These are phyloP conservation scores for Scomber japonicus DNA, from an alignment of 2,113 vertebrate genomes.

Conservation along the genomic window DNA sequence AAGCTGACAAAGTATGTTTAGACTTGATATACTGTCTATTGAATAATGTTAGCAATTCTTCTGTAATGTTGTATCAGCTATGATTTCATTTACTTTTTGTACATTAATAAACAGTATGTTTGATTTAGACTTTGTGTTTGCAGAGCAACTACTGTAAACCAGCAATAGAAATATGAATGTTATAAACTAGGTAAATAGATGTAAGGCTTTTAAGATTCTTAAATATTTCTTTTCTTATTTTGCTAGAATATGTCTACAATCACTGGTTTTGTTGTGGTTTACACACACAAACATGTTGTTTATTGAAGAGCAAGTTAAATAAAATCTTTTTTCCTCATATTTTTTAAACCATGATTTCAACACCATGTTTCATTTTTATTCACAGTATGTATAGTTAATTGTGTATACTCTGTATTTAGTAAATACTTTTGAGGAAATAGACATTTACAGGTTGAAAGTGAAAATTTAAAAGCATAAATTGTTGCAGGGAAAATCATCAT, in stretches of 20 bases:
- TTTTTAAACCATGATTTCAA: constrained; percentile 85
- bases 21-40: constrained; percentile 87
- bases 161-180: constrained; percentile 92
- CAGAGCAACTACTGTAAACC: constrained; percentile 92
- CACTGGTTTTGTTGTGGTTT: constrained; percentile 90
- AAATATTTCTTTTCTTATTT: constrained; percentile 89
- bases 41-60: constrained; percentile 91
- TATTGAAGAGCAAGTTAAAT: constrained; percentile 89
- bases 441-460: constrained; percentile 2
- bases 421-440: neutral
- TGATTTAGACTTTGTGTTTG: constrained; percentile 88
- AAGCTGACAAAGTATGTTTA: constrained; percentile 85
- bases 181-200: constrained; percentile 88
- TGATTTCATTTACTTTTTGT: constrained; percentile 87
- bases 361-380: constrained; percentile 67
- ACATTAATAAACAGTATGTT: constrained; percentile 84
- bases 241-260: constrained; percentile 91
- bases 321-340: constrained; percentile 93
- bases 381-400: neutral
- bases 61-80: constrained; percentile 97
- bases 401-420: neutral
- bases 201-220: constrained; percentile 84
- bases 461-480: constrained; percentile 9
- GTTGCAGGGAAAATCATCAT: constrained; percentile 13
- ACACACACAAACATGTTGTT: constrained; percentile 87